Base-by-base conservation (phyloP, 2,888 invertebrate genomes). In the Lasioglossum vierecki region DNA sequence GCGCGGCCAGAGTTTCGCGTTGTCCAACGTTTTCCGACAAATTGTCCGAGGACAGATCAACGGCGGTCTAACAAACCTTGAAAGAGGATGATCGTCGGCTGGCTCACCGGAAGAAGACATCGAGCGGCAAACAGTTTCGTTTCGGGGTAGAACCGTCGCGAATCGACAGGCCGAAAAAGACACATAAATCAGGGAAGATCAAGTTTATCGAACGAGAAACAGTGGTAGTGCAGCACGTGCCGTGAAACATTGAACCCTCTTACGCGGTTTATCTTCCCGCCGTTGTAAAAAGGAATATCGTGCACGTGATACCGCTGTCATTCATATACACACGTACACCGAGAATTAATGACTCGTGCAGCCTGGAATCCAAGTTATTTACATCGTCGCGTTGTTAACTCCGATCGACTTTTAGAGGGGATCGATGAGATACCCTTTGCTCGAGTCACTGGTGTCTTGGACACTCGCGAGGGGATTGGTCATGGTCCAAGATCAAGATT, bases 261-360 rank as follows among this genome's bases (percentile, higher is more conserved):
- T 88, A 78, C 82, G 39, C 68, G 79, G 82, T 89, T 91, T 92
- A 90, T 91, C 91, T 90, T 82, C 75, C 76, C 73, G 49, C 77
- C 44, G 73, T 35, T 85, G 77, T 84, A 84, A 87, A 85, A 85
- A 85, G 70, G 79, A 86, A 89, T 82, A 74, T 87, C 76, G 76
- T 80, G 76, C 86, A 22, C 49, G 13, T 87, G 91, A 92, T 91
- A 92, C 88, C 87, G 57, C 84, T 89, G 91, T 91, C 92, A 89
- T 88, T 92, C 91, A 89, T 46, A 46, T 46, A 1, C 46, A 46
- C 87, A 86, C 85, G 81, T 84, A n/a, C 9, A 85, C 75, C 22
- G 82, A 88, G 85, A 92, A 91, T 91, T 90, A 89, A 92, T 90
- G 91, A 63, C 76, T 77, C 70, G 53, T 26, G 79, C 75, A 72